Conservation (phyloP, 2,113 vertebrate genomes). For the Prolemur simus region DNA sequence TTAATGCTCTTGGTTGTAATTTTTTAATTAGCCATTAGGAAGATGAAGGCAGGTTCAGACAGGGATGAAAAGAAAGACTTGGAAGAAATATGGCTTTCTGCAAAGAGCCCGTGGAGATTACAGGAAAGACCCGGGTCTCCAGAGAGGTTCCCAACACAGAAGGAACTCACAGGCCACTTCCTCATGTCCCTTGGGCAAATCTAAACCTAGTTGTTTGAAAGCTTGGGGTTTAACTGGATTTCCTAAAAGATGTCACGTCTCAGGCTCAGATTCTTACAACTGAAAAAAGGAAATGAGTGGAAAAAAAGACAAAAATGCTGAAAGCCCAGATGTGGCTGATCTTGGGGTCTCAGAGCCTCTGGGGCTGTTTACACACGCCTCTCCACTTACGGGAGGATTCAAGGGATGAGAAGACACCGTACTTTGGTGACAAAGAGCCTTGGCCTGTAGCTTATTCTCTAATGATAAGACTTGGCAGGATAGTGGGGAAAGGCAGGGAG, state of each 20-base stretch:
- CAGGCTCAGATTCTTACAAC: constrained; percentile 28
- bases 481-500: neutral
- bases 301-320: neutral
- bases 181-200: constrained; percentile 60
- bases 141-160: constrained; percentile 5
- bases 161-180: constrained; percentile 25
- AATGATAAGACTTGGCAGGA: neutral
- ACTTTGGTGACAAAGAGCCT: neutral
- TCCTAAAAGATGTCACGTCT: constrained; percentile 68
- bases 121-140: constrained; percentile 50
- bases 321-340: neutral
- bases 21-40: constrained; percentile 78
- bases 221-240: constrained; percentile 65
- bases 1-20: constrained; percentile 75
- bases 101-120: constrained; percentile 48
- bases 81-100: constrained; percentile 68
- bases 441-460: neutral
- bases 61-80: constrained; percentile 63
- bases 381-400: neutral
- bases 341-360: neutral
- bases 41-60: constrained; percentile 74
- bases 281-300: neutral
- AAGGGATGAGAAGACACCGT: neutral
- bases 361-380: neutral
- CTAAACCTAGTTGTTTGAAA: constrained; percentile 62